These are phyloP conservation scores for Camponotus floridanus DNA, from an alignment of 1,140 invertebrate genomes.

Conservation along the genomic window DNA sequence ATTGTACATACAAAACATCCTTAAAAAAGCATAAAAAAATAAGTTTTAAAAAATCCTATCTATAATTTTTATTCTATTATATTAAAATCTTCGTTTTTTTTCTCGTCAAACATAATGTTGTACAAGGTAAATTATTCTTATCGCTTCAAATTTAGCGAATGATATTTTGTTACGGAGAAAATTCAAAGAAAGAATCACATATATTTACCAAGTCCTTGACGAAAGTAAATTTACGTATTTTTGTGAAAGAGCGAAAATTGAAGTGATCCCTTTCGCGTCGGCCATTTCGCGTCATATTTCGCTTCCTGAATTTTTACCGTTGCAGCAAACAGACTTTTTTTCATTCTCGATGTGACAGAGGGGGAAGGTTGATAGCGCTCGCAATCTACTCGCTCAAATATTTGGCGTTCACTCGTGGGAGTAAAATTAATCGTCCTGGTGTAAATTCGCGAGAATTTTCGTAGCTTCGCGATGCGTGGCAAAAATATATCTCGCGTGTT, in stretches of 20 bases:
- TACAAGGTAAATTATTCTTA: too few species aligned
- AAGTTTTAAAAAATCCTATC: too few species aligned
- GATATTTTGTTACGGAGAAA: too few species aligned
- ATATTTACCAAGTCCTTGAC: not conserved
- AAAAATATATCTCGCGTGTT: constrained; percentile 60
- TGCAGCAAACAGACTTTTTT: not conserved
- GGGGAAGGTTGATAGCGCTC: constrained; percentile 2
- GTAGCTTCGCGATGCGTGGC: constrained; percentile 18
- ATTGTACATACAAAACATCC: too few species aligned
- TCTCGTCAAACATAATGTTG: too few species aligned
- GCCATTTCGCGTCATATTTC: not conserved
- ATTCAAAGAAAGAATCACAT: too few species aligned
- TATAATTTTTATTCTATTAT: too few species aligned
- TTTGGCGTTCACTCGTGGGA: constrained; percentile 22
- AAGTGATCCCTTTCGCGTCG: not conserved
- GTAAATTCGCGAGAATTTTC: constrained; percentile 14
- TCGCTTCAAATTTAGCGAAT: too few species aligned
- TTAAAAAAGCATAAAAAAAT: too few species aligned
- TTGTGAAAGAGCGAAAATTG: not conserved
- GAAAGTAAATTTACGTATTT: not conserved
- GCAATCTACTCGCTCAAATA: constrained; percentile 44
- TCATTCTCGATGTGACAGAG: not conserved
- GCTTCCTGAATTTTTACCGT: constrained; percentile 27
- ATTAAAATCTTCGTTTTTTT: too few species aligned
- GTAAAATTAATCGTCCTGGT: constrained; percentile 9